phyloP scores from a whole-genome alignment of 2,797 vertebrate species.

The Pseudocheirus occidentalis region DNA sequence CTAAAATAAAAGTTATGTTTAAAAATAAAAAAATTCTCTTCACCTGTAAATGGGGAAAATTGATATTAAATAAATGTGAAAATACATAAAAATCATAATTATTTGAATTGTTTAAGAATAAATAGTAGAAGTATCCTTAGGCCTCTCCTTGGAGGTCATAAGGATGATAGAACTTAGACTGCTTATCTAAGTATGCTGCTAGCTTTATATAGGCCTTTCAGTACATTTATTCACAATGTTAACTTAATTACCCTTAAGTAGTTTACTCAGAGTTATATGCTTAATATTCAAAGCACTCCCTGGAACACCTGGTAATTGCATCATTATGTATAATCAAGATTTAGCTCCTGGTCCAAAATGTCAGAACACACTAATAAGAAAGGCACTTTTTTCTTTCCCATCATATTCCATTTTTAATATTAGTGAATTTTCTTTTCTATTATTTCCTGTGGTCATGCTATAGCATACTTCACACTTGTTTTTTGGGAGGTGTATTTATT shows the following conservation, averaged over 20 bases:
- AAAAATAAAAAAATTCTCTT: too few species aligned
- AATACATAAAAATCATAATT: too few species aligned
- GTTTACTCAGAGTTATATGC: not conserved
- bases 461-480: not conserved
- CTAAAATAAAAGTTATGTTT: too few species aligned
- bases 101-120: too few species aligned
- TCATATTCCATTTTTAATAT: not conserved
- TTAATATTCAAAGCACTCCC: slow-evolving; percentile 48
- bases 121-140: not conserved
- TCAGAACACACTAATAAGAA: slow-evolving; percentile 13
- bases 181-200: not conserved
- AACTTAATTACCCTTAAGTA: slow-evolving; percentile 6
- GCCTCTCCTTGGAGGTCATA: not conserved
- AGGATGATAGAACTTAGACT: not conserved
- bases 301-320: slow-evolving; percentile 27
- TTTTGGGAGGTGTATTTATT: not conserved
- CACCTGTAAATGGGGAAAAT: too few species aligned
- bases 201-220: not conserved
- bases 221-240: not conserved
- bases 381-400: slow-evolving; percentile 8
- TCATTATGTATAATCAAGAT: slow-evolving; percentile 38
- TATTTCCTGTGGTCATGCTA: slow-evolving; percentile 1
- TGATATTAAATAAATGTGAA: too few species aligned
- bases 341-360: slow-evolving; percentile 47
- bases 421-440: not conserved